Evolutionary conservation across 2,888 invertebrate genomes (phyloP).

Genomic region (Archips crataeganus): DNA sequence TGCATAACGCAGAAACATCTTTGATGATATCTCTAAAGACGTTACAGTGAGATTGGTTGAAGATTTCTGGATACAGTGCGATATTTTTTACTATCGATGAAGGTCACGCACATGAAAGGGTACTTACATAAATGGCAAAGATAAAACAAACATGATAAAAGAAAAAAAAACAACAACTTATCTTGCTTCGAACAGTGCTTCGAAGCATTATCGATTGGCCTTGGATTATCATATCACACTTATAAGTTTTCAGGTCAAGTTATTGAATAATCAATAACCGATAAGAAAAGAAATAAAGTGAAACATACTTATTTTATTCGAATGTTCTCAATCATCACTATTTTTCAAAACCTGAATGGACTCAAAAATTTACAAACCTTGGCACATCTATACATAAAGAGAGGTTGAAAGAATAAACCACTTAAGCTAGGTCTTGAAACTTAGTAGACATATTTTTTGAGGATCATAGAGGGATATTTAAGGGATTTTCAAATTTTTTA

Average conservation of each 20-base stretch:
- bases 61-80: no score
- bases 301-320: background rate
- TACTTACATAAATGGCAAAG: background rate
- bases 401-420: no score
- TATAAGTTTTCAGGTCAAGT: constrained; percentile 2
- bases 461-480: no score
- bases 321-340: no score
- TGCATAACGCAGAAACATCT: no score
- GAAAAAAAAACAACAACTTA: constrained; percentile 14
- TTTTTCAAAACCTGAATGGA: background rate
- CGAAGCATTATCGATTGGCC: constrained; percentile 21
- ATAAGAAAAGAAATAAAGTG: background rate
- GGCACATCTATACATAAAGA: no score
- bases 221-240: constrained; percentile 3
- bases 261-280: background rate
- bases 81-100: background rate
- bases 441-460: no score
- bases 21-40: no score
- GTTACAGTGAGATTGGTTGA: no score
- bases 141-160: constrained; percentile 6
- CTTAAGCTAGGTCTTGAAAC: no score
- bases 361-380: no score
- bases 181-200: constrained; percentile 23
- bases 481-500: no score
- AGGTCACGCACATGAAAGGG: background rate